Percentiles rank a stretch among this genome's conserved stretches.
Evolutionary conservation across 2,888 invertebrate genomes (phyloP).

Genomic region (Ligdia adustata): DNA sequence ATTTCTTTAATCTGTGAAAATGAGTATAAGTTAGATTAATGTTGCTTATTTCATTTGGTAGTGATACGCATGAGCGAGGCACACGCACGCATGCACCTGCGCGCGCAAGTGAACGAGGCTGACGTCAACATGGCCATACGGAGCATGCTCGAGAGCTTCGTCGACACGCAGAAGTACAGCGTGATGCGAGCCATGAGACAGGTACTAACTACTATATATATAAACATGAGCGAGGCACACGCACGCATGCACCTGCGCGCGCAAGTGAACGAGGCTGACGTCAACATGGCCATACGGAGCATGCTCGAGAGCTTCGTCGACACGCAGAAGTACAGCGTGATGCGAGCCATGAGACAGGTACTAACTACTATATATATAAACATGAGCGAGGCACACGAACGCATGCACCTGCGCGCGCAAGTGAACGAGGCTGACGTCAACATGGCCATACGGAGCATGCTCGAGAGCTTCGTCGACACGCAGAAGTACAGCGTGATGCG

Average conservation of each 20-base stretch:
- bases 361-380: too few relatives aligned
- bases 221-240: conserved; percentile 98
- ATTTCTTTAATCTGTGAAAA: too few relatives aligned
- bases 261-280: conserved; percentile 96
- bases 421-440: conserved; percentile 98
- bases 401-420: conserved; percentile 96
- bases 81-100: conserved; percentile 97
- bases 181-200: conserved; percentile 97
- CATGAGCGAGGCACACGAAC: conserved; percentile 98
- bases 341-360: conserved; percentile 96
- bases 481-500: conserved; percentile 99
- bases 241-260: conserved; percentile 97
- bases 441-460: conserved; percentile 97
- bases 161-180: conserved; percentile 99
- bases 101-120: conserved; percentile 94
- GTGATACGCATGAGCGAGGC: conserved; percentile 99
- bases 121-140: conserved; percentile 99
- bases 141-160: conserved; percentile 99
- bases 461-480: conserved; percentile 99
- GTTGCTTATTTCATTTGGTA: conserved; percentile 24
- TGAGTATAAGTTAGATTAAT: too few relatives aligned
- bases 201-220: too few relatives aligned
- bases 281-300: conserved; percentile 98
- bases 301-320: conserved; percentile 99
- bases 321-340: conserved; percentile 99